These are phyloP conservation scores for Phalacrocorax carbo DNA, from an alignment of 2,113 vertebrate genomes.

Conservation along the genomic window DNA sequence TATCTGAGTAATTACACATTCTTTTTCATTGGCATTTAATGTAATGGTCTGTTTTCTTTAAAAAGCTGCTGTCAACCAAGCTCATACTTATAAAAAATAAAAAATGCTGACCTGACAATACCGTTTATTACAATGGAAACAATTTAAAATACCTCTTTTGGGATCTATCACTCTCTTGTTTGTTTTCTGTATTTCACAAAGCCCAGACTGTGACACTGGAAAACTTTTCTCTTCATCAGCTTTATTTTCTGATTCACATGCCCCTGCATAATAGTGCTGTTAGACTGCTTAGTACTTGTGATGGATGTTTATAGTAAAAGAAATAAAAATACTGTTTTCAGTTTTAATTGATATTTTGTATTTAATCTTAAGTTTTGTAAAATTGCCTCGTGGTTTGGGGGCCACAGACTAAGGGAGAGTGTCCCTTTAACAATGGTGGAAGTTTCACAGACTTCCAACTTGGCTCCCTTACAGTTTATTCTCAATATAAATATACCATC, in stretches of 20 bases:
- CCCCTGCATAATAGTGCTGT: not conserved
- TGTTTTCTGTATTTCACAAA: slow-evolving; percentile 15
- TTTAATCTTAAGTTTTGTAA: not conserved
- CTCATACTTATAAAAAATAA: not conserved
- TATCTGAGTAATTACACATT: slow-evolving; percentile 2
- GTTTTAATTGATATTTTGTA: not conserved
- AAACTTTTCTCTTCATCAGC: not conserved
- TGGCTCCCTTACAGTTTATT: slow-evolving; percentile 53
- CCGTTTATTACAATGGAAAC: not conserved
- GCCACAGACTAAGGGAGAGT: not conserved
- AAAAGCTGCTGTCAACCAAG: not conserved
- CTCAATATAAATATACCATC: slow-evolving; percentile 64
- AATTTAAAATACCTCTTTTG: not conserved
- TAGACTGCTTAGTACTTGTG: not conserved
- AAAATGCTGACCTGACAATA: not conserved
- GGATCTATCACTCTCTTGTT: not conserved
- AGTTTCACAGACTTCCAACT: slow-evolving; percentile 48
- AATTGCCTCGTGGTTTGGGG: not conserved
- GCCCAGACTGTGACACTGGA: not conserved
- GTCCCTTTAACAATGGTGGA: slow-evolving; percentile 59
- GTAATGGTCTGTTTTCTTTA: not conserved
- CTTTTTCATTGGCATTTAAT: slow-evolving; percentile 13
- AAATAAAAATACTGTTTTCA: not conserved
- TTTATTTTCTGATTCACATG: not conserved
- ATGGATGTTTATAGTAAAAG: not conserved